Evolutionary conservation across 1,140 invertebrate genomes (phyloP).

Genomic region (Lordiphosa clarofinis): DNA sequence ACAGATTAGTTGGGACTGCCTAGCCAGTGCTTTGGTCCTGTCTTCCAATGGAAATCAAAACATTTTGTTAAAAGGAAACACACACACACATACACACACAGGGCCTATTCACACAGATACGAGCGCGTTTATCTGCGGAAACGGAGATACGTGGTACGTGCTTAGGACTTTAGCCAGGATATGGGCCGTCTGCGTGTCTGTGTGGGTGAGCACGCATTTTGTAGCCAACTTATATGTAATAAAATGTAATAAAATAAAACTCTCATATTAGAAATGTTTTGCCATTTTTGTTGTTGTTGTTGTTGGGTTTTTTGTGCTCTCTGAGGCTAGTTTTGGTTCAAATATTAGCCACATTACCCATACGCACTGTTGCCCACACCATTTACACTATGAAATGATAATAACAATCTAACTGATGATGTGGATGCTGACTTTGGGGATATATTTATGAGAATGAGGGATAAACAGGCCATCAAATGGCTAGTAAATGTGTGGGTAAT

Average conservation of each 20-base stretch:
- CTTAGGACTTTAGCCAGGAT: conserved; percentile 37
- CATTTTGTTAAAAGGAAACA: conserved; percentile 70
- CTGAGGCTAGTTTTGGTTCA: conserved; percentile 32
- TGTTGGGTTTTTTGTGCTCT: neutral
- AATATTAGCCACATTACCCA: conserved; percentile 52
- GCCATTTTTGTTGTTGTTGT: conserved; percentile 26
- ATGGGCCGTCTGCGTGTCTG: conserved; percentile 7
- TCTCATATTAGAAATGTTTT: conserved; percentile 70
- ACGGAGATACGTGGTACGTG: conserved; percentile 69
- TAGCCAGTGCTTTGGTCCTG: conserved; percentile 41
- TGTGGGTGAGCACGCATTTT: conserved; percentile 47
- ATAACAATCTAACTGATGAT: conserved; percentile 45
- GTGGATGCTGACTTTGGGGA: neutral
- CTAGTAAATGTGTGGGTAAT: no score
- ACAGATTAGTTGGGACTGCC: conserved; percentile 69
- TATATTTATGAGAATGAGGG: conserved; percentile 11
- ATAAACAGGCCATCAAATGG: conserved; percentile 20
- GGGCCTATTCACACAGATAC: conserved; percentile 68
- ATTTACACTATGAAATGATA: conserved; percentile 38
- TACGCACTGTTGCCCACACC: conserved; percentile 16
- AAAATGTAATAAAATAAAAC: conserved; percentile 77
- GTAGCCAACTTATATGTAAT: conserved; percentile 70
- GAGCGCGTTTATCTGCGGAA: conserved; percentile 72
- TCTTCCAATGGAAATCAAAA: conserved; percentile 70
- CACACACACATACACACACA: conserved; percentile 19